Evolutionary conservation across 2,797 vertebrate genomes (phyloP), one percentile per base, ranked within the genome.

Genomic region (Myotis daubentonii): DNA sequence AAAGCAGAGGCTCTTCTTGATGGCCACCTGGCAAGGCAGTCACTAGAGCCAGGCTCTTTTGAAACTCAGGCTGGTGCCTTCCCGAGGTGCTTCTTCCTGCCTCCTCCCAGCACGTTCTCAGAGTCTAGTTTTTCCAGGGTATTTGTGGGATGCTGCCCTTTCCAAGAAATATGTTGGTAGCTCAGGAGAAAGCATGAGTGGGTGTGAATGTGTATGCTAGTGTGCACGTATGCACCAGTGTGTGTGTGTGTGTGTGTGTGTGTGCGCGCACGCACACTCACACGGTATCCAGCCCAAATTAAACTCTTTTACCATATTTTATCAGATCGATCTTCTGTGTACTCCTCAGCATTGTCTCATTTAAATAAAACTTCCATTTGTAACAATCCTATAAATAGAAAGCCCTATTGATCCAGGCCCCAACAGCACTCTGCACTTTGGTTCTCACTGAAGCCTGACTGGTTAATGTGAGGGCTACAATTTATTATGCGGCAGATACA

Each of bases 301-400:
- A 98, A 98, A 98, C 97, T 97, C 97, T 65, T 88, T 95, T 96
- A 97, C 98, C 97, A 97, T 98, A 98, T 98, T 98, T 98, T 98
- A 97, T 96, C 93, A 94, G 93, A 98, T 98, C 41, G 97, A 98
- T 98, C 96, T 94, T 74, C 94, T 94, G 83, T 94, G 96, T 84
- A 95, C 93, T 91, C 97, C 93, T 98, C 96, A 93, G 96, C 96
- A 97, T 97, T 95, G 96, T 96, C 97, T 98, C 97, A 98, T 98
- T 98, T 98, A 98, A 98, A 98, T 98, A 98, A 98, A 98, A 98
- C 97, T 97, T 98, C 98, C 97, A 98, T 98, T 98, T 98, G 97
- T 98, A 98, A 97, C 97, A 97, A 97, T 97, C 98, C 97, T 98
- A 98, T 98, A 98, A 98, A 98, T 98, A 98, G 98, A 98, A 98